A percentile compares a stretch with the other conserved stretches of the same genome.
Conservation (phyloP, 2,888 invertebrate species). For the Aphidoletes aphidimyza region DNA sequence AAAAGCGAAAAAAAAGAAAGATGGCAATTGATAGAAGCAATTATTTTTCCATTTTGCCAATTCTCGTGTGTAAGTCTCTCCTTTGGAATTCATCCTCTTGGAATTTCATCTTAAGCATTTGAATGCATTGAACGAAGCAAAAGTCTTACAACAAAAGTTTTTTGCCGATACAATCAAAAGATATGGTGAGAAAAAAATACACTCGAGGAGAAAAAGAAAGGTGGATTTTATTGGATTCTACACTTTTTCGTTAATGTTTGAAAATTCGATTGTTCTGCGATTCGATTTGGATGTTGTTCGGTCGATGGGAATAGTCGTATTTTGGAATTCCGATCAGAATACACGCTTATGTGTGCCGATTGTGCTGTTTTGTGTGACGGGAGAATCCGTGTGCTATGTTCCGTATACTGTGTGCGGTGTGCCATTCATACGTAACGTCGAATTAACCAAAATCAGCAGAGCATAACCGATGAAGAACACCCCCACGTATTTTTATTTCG, state of each 20-base stretch:
- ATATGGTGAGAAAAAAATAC: neutral
- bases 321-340: no score
- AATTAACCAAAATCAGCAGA: constrained; percentile 29
- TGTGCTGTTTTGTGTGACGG: neutral
- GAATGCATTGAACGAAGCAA: no score
- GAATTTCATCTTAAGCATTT: neutral
- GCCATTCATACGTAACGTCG: neutral
- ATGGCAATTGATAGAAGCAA: constrained; percentile 23
- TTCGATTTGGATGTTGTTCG: neutral
- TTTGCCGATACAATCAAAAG: constrained; percentile 15
- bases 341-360: no score
- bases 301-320: no score
- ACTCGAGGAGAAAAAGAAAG: neutral
- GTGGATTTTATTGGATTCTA: neutral
- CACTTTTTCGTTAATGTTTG: neutral
- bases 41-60: neutral
- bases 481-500: constrained; percentile 24
- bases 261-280: constrained; percentile 46
- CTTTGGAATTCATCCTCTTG: neutral
- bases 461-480: constrained; percentile 38
- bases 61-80: no score
- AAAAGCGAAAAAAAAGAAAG: neutral
- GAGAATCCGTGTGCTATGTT: no score
- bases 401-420: no score
- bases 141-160: neutral